Evolutionary conservation across 2,888 invertebrate species (phyloP), one percentile per base, ranked within the genome.

Genomic region (Erebia aethiops): DNA sequence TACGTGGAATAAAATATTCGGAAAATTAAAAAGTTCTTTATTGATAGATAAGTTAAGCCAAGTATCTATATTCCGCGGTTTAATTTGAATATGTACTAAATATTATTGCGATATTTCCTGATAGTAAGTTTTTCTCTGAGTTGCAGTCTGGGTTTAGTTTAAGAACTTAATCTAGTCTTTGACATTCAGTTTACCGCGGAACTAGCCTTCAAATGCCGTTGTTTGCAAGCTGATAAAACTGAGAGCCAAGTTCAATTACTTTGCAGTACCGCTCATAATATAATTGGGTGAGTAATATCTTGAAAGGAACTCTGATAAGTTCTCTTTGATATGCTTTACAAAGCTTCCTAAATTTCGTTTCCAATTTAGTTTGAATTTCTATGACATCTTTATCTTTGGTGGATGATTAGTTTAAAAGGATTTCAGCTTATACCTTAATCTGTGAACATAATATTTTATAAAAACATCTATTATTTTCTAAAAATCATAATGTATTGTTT

Each of bases 241-340:
- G 77, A 79, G 78, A 78, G 52, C 78, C 76, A 80, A 81, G 72
- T 77, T 76, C 75, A 77, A 79, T 79, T 80, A 79, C 78, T 81
- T 78, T 75, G 67, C 64, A 62, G 67, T 71, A 74, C 72, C 63
- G 68, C 63, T 64, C 71, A 74, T 35, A 35, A 35, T 74, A 77
- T 79, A 77, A 76, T 77, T 76, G 73, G 74, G 72, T 69, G 73
- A 66, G 74, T 74, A 66, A 71, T 73, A 75, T 73, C 71, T 74
- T 49, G 41, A 57, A 63, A 74, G 57, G 65, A 60, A 73, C 65
- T 62, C 66, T 46, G 61, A 73, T 69, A 73, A 71, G 61, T 69
- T 67, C 18, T 52, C 73, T 66, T 71, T 69, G 66, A 54, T 54
- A 62, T 61, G 35, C 62, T 73, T 54, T 69, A 66, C 67, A 64